Conservation (phyloP, 2,113 vertebrate species). For the Oxyura jamaicensis region DNA sequence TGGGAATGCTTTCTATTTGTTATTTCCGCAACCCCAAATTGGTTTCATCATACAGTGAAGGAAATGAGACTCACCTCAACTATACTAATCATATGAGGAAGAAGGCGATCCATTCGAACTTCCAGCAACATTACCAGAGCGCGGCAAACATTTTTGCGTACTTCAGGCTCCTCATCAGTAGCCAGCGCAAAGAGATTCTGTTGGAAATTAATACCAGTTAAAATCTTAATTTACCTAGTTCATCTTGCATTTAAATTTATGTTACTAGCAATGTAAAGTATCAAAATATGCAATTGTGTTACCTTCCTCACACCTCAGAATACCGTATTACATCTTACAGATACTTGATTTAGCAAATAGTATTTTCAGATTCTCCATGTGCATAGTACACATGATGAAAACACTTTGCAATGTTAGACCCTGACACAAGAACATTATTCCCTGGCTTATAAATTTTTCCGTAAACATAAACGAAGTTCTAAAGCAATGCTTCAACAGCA, state of each 20-base stretch:
- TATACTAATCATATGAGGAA: slow-evolving; percentile 98
- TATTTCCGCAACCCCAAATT: background rate
- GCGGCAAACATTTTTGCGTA: slow-evolving; percentile 95
- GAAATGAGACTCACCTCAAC: slow-evolving; percentile 84
- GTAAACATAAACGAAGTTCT: background rate
- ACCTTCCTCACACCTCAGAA: background rate
- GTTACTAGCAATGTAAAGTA: background rate
- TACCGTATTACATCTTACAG: background rate
- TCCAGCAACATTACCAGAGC: slow-evolving; percentile 98
- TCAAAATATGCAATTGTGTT: background rate
- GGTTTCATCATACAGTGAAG: background rate
- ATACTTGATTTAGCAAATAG: background rate
- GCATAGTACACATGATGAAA: background rate
- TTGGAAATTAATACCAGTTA: background rate
- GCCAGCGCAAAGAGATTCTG: slow-evolving; percentile 97
- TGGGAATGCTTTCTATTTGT: background rate
- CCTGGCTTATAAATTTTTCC: background rate
- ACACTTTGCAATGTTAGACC: background rate
- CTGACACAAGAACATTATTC: background rate
- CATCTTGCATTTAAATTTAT: background rate
- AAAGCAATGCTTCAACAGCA: background rate
- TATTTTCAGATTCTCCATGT: background rate
- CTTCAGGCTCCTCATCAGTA: slow-evolving; percentile 94
- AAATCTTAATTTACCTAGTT: background rate
- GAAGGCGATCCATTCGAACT: slow-evolving; percentile 94